phyloP scores from a whole-genome alignment of 2,797 vertebrate species.

The Anguilla anguilla region DNA sequence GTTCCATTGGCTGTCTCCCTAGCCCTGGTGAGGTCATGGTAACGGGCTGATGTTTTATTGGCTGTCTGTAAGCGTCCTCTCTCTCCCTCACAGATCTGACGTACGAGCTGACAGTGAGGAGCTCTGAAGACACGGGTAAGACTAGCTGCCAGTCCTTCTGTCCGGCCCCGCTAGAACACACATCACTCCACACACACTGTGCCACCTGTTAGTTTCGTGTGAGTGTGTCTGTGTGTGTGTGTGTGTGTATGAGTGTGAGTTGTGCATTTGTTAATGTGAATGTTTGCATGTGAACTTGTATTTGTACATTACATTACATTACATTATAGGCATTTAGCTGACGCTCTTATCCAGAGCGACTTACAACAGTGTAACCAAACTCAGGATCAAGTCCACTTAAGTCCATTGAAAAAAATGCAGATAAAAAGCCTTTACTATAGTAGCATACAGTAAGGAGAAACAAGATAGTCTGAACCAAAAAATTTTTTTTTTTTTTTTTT shows the following conservation, averaged over 20 bases:
- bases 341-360: no score
- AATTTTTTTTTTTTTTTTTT: no score
- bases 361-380: no score
- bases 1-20: constrained; percentile 27
- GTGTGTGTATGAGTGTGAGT: constrained; percentile 14
- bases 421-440: no score
- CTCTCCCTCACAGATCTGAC: constrained; percentile 83
- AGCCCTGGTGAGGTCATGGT: neutral
- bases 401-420: no score
- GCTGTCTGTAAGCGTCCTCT: constrained; percentile 40
- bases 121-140: constrained; percentile 90
- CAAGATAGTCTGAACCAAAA: no score
- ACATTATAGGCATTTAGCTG: no score
- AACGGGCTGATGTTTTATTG: constrained; percentile 12
- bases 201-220: neutral
- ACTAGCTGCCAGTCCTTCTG: constrained; percentile 22
- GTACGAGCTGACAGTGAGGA: constrained; percentile 91
- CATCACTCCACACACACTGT: neutral
- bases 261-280: neutral
- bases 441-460: no score
- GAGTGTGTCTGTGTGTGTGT: neutral
- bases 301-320: no score
- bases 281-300: neutral
- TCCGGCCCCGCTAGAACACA: neutral
- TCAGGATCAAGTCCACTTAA: no score